Evolutionary conservation across 2,888 invertebrate genomes (phyloP), one percentile per base, ranked within the genome.

Genomic region (Mesorhabditis spiculigera): DNA sequence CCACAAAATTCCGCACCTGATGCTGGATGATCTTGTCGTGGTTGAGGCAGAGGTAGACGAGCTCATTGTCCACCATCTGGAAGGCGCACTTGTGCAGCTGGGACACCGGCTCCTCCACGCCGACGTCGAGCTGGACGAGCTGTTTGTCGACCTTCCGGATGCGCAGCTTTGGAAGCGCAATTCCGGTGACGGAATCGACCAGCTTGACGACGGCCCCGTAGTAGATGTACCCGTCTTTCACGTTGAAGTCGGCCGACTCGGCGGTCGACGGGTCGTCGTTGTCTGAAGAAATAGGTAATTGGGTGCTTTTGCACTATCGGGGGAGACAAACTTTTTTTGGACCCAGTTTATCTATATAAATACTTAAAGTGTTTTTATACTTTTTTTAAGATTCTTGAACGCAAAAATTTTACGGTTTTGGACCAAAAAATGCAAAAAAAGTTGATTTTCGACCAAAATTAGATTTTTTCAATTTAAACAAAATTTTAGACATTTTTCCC

Each of bases 81-180:
- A 98, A 99, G 66, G 98, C 96, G 89, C 97, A 98, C 88, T 99
- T 98, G 89, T 98, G 98, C 13, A 98, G 90, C 87, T 98, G 98
- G 0, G 97, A 98, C 0, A 99, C 97, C 0, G 98, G 98, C 88
- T 98, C 98, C 84, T 98, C 97, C n/a, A 76, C 74, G 16, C 77
- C 70, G 4, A 77, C 69, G 89, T 98, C 97, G 71, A 98, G 88
- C 50, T 97, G 90, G 0, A 97, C 96, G 91, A 95, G 95, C 88
- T 97, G 97, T 86, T 99, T 99, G 89, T 98, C 98, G 71, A 95
- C 95, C 84, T 89, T 89, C 44, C 89, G 87, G 68, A 89, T 89
- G 66, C 89, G 85, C 81, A 98, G 90, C 80, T 96, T 90, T 0
- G 98, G 98, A 78, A 99, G 88, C 5, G 97, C 96, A 95, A 98